Base-by-base conservation (phyloP, 1,140 invertebrate species). In the Papilio helenus region DNA sequence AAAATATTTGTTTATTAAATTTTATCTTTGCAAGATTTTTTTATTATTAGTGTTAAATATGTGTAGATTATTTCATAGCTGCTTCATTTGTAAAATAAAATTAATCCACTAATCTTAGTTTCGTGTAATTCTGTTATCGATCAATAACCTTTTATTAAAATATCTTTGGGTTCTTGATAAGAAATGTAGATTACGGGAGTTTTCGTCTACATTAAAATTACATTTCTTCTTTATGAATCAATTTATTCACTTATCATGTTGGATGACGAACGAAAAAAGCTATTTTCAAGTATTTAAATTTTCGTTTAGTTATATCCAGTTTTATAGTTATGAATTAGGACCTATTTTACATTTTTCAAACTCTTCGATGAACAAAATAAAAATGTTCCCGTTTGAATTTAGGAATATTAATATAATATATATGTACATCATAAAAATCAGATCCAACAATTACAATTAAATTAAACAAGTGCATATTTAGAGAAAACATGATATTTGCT, bases 61-160 rank as follows among this genome's bases (percentile, higher is more conserved):
- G 20, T n/a, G 5, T n/a, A 8, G 5, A 55, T 55, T 9, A 55
- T 9, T 18, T 55, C n/a, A 61, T 10, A 4, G 10, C 7, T 5
- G 23, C 10, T 26, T 26, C 26, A 26, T 61, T 61, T 26, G 23
- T 61, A 61, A 61, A 61, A 61, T 61, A 61, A 61, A 61, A 26
- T 61, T 12, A 61, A 61, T 61, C 20, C 58, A 61, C 10, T 26
- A 61, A 61, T 61, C 20, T 3, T 61, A 61, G 58, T 26, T 26
- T 61, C 58, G 20, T 26, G 23, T 23, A 61, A 61, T 61, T 58
- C 49, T 61, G 23, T 76, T 76, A 76, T 76, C 74, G 51, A 9
- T 76, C 74, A 76, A 76, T 58, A 39, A 76, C 49, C 49, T 39
- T n/a, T 76, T 18, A 16, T 61, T 76, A 18, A 73, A 42, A 42